These are phyloP conservation scores for Aculops lycopersici DNA, from an alignment of 1,140 invertebrate species.

Conservation along the genomic window DNA sequence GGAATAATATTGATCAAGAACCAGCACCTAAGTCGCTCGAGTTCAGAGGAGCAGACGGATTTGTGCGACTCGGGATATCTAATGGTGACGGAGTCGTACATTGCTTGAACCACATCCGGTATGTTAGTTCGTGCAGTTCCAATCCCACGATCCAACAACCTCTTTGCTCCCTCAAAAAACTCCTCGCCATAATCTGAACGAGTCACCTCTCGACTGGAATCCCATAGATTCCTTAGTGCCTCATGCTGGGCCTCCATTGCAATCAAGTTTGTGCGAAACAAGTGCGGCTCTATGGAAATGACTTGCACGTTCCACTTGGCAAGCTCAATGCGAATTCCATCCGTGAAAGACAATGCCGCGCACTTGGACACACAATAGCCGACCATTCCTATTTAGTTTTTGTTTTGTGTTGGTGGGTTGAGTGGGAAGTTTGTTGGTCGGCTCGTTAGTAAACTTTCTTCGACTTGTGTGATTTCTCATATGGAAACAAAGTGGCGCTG, in stretches of 20 bases:
- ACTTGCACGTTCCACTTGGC: constrained; percentile 21
- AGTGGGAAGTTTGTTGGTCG: background rate
- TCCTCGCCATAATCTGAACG: constrained; percentile 15
- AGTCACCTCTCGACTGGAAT: constrained; percentile 13
- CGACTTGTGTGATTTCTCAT: background rate
- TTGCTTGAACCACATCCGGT: constrained; percentile 15
- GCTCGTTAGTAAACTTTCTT: background rate
- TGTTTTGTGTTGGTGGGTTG: constrained; percentile 1
- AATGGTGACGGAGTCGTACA: constrained; percentile 15
- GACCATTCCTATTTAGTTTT: constrained; percentile 15
- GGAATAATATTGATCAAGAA: constrained; percentile 7
- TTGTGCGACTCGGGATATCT: constrained; percentile 10
- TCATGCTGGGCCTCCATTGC: constrained; percentile 11
- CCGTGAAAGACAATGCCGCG: constrained; percentile 20
- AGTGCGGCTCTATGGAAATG: constrained; percentile 19
- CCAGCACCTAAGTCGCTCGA: constrained; percentile 9
- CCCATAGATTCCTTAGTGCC: constrained; percentile 14
- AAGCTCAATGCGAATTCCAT: constrained; percentile 22
- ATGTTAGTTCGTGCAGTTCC: constrained; percentile 11
- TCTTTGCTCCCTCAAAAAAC: constrained; percentile 16
- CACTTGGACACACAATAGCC: constrained; percentile 22
- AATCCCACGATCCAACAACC: constrained; percentile 7
- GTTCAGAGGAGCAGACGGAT: constrained; percentile 6
- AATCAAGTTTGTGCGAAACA: constrained; percentile 17
- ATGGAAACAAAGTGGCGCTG: background rate